Evolutionary conservation across 2,113 vertebrate species (phyloP).

Genomic region (Petrocephalus microphthalmus): DNA sequence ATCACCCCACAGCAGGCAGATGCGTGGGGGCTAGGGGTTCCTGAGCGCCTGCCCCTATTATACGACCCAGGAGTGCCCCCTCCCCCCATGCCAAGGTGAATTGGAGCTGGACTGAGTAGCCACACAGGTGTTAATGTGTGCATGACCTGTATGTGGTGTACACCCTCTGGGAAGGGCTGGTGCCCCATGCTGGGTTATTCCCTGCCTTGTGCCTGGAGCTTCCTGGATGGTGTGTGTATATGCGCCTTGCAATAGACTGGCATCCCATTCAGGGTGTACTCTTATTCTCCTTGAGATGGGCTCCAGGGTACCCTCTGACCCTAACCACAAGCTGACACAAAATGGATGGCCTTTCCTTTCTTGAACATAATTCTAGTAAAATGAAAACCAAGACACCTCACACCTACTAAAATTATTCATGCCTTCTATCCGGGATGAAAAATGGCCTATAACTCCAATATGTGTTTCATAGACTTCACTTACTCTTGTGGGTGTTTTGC

Average conservation of each 20-base stretch:
- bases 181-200: neutral
- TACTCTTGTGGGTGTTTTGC: neutral
- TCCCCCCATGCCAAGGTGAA: neutral
- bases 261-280: neutral
- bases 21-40: neutral
- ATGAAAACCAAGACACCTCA: neutral
- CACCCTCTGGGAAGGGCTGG: neutral
- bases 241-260: neutral
- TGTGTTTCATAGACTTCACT: neutral
- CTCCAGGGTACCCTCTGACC: neutral
- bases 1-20: neutral
- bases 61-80: neutral
- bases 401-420: conserved; percentile 9
- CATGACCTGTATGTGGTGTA: neutral
- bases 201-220: neutral
- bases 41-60: neutral
- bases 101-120: neutral
- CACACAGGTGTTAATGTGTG: neutral
- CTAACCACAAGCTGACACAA: neutral
- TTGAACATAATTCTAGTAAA: neutral
- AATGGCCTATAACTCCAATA: neutral
- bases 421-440: neutral
- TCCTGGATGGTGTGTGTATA: neutral
- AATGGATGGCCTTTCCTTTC: neutral
- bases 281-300: neutral